Percentiles rank a stretch among this genome's conserved stretches.
These are phyloP conservation scores for Drosophila prostipennis DNA, from an alignment of 2,888 invertebrate species.

Conservation along the genomic window DNA sequence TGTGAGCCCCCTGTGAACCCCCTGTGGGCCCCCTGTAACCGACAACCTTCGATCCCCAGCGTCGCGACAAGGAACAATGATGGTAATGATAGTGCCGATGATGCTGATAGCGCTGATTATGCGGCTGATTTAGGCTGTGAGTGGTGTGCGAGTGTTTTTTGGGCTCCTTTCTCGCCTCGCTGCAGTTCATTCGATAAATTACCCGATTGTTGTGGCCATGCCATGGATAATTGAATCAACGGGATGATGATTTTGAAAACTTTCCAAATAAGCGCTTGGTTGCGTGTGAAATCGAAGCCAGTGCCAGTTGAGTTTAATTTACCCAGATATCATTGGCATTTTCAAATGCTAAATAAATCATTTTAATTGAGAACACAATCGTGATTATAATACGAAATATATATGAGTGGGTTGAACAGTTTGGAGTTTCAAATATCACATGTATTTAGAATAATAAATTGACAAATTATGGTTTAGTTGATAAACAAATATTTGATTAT, in stretches of 20 bases:
- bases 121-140: conserved; percentile 13
- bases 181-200: conserved; percentile 5
- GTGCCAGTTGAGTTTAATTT: not conserved
- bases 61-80: conserved; percentile 5
- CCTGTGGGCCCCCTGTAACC: not conserved
- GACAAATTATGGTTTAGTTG: not conserved
- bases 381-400: too few relatives aligned
- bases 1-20: not conserved
- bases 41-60: conserved; percentile 23
- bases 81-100: conserved; percentile 22
- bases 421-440: not conserved
- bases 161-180: conserved; percentile 1
- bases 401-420: too few relatives aligned
- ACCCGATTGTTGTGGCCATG: not conserved
- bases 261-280: not conserved
- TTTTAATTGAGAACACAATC: too few relatives aligned
- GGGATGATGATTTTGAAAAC: not conserved
- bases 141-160: not conserved
- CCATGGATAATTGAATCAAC: not conserved
- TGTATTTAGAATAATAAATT: not conserved
- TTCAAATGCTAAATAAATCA: too few relatives aligned
- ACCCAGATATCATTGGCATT: not conserved
- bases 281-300: not conserved
- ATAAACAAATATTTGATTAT: too few relatives aligned
- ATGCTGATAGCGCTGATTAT: conserved; percentile 27